These are phyloP conservation scores for Ormyrus labotus DNA, from an alignment of 2,888 invertebrate genomes.

Conservation along the genomic window DNA sequence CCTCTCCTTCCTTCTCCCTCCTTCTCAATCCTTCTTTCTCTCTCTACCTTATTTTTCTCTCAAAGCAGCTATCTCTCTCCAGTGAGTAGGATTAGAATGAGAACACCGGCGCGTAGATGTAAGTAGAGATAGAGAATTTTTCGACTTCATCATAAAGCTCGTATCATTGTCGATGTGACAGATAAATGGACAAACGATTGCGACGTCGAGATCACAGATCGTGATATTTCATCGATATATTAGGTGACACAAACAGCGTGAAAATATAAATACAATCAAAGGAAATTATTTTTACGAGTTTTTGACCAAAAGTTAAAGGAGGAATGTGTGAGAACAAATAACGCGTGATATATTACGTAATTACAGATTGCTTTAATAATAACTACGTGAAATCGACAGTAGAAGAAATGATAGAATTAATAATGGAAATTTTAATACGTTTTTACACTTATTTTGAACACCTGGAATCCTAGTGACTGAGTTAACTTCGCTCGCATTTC, in stretches of 20 bases:
- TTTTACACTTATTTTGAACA: no score
- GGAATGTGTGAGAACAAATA: slow-evolving; percentile 13
- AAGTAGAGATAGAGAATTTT: slow-evolving; percentile 28
- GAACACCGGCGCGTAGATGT: slow-evolving; percentile 12
- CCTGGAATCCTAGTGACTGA: no score
- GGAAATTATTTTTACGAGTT: neutral
- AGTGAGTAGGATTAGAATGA: neutral
- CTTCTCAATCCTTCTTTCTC: no score
- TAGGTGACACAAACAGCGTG: neutral
- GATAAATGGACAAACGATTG: neutral
- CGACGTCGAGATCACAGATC: neutral
- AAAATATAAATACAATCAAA: no score
- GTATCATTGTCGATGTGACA: neutral
- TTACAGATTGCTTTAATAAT: neutral
- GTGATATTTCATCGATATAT: slow-evolving; percentile 16
- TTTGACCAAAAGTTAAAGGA: neutral
- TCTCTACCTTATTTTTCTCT: no score
- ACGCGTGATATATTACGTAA: slow-evolving; percentile 18
- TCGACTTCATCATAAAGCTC: slow-evolving; percentile 24
- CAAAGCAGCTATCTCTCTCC: no score
- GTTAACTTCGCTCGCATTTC: no score
- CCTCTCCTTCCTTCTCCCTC: neutral
- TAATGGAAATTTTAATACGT: no score
- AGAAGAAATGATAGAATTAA: no score
- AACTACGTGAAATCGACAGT: no score